Percentiles rank a stretch among this genome's conserved stretches.
These are phyloP conservation scores for Cephus spinipes DNA, from an alignment of 2,888 invertebrate species.

Conservation along the genomic window DNA sequence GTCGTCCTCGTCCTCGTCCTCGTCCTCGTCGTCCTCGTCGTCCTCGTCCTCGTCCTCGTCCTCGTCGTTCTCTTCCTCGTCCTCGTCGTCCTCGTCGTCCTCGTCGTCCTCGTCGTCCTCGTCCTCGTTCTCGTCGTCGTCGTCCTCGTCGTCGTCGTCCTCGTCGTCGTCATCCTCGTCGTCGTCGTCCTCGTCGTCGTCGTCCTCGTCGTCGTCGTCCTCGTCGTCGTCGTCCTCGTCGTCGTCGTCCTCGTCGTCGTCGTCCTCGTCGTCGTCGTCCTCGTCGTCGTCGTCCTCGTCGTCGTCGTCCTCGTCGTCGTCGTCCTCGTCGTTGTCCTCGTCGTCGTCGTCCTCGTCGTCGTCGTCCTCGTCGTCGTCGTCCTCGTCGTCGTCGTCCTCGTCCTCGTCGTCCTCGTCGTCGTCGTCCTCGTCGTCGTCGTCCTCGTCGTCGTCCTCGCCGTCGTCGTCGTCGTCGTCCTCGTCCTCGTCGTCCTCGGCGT, in stretches of 20 bases:
- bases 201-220: neutral
- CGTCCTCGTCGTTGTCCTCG: no score
- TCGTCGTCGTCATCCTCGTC: no score
- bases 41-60: no score
- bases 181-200: neutral
- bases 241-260: neutral
- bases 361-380: neutral
- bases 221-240: neutral
- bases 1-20: no score
- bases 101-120: no score
- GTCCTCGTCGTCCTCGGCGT: no score
- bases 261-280: conserved; percentile 1
- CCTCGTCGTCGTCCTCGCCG: conserved; percentile 6
- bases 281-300: neutral
- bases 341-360: conserved; percentile 1
- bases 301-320: neutral
- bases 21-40: no score
- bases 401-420: neutral
- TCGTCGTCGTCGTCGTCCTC: no score
- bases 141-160: neutral
- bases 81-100: no score
- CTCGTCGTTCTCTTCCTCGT: no score
- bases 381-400: neutral
- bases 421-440: neutral
- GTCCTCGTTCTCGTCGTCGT: neutral